These are phyloP conservation scores for Scartelaos histophorus DNA, from an alignment of 2,113 vertebrate genomes.

Conservation along the genomic window DNA sequence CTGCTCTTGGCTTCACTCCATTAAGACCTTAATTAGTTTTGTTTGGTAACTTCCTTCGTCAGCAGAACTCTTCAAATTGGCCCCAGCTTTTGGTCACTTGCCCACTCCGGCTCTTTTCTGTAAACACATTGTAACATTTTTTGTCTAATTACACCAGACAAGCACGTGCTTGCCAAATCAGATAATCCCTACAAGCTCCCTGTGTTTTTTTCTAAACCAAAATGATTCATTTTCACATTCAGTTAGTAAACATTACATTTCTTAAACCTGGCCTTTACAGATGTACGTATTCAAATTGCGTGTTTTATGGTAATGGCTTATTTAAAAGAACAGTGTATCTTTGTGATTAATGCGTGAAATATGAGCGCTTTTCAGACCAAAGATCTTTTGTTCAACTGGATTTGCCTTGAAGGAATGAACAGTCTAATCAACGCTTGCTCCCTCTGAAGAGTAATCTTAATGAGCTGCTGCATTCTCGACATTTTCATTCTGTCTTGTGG, in stretches of 20 bases:
- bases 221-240: slow-evolving; percentile 6
- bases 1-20: slow-evolving; percentile 28
- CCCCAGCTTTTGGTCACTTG: slow-evolving; percentile 41
- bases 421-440: slow-evolving; percentile 73
- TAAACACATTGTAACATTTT: slow-evolving; percentile 27
- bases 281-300: slow-evolving; percentile 27
- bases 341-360: slow-evolving; percentile 46
- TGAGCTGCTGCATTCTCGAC: slow-evolving; percentile 70
- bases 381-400: slow-evolving; percentile 62
- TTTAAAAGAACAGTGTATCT: slow-evolving; percentile 46
- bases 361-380: slow-evolving; percentile 40
- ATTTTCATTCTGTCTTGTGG: slow-evolving; percentile 72
- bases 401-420: slow-evolving; percentile 70
- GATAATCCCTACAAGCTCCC: neutral
- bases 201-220: neutral
- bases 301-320: slow-evolving; percentile 29
- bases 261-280: slow-evolving; percentile 4
- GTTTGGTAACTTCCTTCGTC: slow-evolving; percentile 56
- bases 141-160: slow-evolving; percentile 37
- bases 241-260: slow-evolving; percentile 6
- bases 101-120: slow-evolving; percentile 16
- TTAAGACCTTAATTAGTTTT: slow-evolving; percentile 44
- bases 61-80: slow-evolving; percentile 31
- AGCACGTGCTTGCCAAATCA: slow-evolving; percentile 45
- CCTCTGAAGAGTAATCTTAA: slow-evolving; percentile 73